phyloP scores from a whole-genome alignment of 2,888 invertebrate genomes.

The Lithosia quadra region DNA sequence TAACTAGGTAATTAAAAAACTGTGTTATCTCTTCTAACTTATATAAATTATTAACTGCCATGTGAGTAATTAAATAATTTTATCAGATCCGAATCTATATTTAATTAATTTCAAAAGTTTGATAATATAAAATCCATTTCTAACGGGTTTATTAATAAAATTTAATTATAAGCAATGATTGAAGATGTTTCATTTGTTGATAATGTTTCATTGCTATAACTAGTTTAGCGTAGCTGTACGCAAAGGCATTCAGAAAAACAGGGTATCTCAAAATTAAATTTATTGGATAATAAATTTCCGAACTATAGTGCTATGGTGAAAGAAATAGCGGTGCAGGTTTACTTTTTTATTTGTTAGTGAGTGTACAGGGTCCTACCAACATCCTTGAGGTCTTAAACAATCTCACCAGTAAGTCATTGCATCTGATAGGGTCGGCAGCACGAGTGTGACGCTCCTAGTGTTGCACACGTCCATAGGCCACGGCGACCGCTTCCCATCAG shows the following conservation, averaged over 20 bases:
- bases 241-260: not conserved
- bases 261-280: not conserved
- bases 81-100: not conserved
- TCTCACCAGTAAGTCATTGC: too few species aligned
- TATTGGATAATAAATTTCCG: not conserved
- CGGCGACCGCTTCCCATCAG: too few species aligned
- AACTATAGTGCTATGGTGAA: not conserved
- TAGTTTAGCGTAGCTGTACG: not conserved
- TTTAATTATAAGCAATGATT: constrained; percentile 1
- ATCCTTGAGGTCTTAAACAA: too few species aligned
- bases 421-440: too few species aligned
- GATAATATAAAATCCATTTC: not conserved
- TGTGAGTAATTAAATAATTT: not conserved
- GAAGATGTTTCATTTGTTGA: not conserved
- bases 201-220: not conserved
- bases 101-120: not conserved
- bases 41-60: not conserved
- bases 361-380: not conserved
- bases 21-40: not conserved
- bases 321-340: too few species aligned
- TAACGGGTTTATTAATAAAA: not conserved
- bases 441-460: too few species aligned
- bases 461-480: too few species aligned
- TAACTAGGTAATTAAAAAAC: not conserved
- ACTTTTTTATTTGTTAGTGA: too few species aligned